A percentile compares a stretch with the other conserved stretches of the same genome.
phyloP scores from a whole-genome alignment of 2,113 vertebrate genomes.

The Beaufortia kweichowensis region DNA sequence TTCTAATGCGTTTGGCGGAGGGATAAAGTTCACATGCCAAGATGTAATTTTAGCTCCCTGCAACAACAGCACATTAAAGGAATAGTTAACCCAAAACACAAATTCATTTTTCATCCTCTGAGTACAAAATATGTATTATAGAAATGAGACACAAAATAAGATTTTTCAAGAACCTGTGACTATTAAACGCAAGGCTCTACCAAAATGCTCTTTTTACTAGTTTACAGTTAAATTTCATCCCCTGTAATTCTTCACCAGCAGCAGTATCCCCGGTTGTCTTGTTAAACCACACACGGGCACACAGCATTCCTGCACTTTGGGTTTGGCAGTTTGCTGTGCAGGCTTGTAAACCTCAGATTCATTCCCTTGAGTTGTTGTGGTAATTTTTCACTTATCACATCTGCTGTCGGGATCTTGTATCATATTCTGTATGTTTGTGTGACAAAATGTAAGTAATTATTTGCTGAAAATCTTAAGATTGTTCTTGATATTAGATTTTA shows the following conservation, averaged over 20 bases:
- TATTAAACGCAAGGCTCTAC: too few species aligned
- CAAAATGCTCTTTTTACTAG: too few species aligned
- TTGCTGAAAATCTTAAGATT: too few species aligned
- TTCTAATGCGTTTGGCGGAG: background rate
- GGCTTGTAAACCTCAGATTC: conserved; percentile 28
- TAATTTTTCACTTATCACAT: conserved; percentile 1
- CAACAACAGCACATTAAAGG: background rate
- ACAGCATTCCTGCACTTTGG: background rate
- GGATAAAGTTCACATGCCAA: background rate
- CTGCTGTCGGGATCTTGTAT: conserved; percentile 6
- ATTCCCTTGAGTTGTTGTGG: conserved; percentile 1
- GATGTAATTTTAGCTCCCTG: background rate
- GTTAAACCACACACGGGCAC: background rate
- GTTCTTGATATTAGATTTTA: too few species aligned
- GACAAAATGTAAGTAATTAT: too few species aligned
- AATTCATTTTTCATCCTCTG: too few species aligned
- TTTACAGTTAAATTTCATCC: background rate
- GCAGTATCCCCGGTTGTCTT: background rate
- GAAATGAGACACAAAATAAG: too few species aligned
- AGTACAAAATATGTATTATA: too few species aligned
- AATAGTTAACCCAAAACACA: too few species aligned
- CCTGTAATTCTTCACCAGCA: conserved; percentile 6
- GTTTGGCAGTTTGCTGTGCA: conserved; percentile 12
- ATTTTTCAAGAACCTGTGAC: too few species aligned
- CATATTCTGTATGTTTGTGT: too few species aligned